Base-by-base conservation (phyloP, 2,113 vertebrate genomes). In the Chamaea fasciata region DNA sequence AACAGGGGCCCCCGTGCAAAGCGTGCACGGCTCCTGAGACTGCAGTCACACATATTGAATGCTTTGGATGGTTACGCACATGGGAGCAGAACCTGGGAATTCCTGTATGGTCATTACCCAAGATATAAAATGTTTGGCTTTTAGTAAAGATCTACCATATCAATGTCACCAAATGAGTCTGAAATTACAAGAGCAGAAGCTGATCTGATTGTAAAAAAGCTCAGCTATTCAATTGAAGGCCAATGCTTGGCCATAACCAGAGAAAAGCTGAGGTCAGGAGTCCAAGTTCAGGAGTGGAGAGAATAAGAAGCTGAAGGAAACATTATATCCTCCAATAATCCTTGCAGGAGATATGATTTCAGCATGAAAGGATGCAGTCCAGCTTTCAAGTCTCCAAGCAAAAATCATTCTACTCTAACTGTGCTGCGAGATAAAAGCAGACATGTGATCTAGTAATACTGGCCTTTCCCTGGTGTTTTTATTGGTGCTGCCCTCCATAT, bases 111-210 rank as follows among this genome's bases (percentile, higher is more conserved):
- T 95, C 96, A 97, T 94, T 97, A 96, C 76, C 74, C 87, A 83
- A 96, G 87, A 94, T 95, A 96, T 91, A 96, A 97, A 97, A 96
- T 75, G 87, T 82, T 92, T 82, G 91, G 74, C 59, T 56, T 94
- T 97, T 97, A 95, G 96, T 97, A 97, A 97, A 97, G 93, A 94
- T 91, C 88, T 92, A 96, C 88, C 65, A 89, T 97, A 96, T 97
- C 94, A 28, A 73, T 96, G 91, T 90, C 94, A 97, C 95, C 91
- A 96, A 96, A 97, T 83, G 37, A 92, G 87, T 87, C 95, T 96
- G 96, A 97, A 96, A 95, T 95, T 96, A 83, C 93, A 96, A 94
- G 78, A 97, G 84, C 56, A 31, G 83, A 82, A 91, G 83, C 90
- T 94, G 97, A 96, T 78, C 89, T 89, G 92, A 97, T 89, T 95